Base-by-base conservation (phyloP, 2,888 invertebrate genomes). In the Alloscopus bannaensis region DNA sequence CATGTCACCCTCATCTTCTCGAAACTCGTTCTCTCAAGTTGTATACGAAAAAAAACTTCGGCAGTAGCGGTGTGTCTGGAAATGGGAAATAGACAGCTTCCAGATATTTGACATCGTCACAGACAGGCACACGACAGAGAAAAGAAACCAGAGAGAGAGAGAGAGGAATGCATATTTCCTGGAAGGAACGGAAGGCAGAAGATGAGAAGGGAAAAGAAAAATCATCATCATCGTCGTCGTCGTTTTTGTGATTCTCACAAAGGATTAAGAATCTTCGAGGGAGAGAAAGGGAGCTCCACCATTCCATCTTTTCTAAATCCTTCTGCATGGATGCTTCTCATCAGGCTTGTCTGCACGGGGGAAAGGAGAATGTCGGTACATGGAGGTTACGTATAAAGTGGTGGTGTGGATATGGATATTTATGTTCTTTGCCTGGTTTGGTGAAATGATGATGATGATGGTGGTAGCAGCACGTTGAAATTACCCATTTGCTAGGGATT, bases 261-360 rank as follows among this genome's bases (percentile, higher is more conserved):
- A 75, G 75, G 75, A 75, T 75, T 75, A 75, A 75, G 75, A 66
- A 59, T 50, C 40, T 42, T n/a, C n/a, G n/a, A n/a, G n/a, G n/a
- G n/a, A n/a, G n/a, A n/a, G n/a, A n/a, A n/a, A 28, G 50, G 60
- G 20, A 40, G 24, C 73, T 75, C 24, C 3, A 29, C 73, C 42
- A 68, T 75, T 65, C 66, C 73, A 66, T 66, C 73, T 65, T 68
- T 29, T 40, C 64, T 68, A 75, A 66, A 75, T 68, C 75, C 66
- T 65, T 75, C 66, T 52, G 66, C 59, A 47, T 75, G 75, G 36
- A 59, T 65, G 75, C 59, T 22, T 75, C 52, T 57, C 70, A n/a
- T n/a, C n/a, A n/a, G n/a, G n/a, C n/a, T n/a, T n/a, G n/a, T n/a
- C n/a, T n/a, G n/a, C n/a, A n/a, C n/a, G n/a, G n/a, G 36, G 13